phyloP scores from a whole-genome alignment of 2,888 invertebrate species.

The Pandemis cinnamomeana region DNA sequence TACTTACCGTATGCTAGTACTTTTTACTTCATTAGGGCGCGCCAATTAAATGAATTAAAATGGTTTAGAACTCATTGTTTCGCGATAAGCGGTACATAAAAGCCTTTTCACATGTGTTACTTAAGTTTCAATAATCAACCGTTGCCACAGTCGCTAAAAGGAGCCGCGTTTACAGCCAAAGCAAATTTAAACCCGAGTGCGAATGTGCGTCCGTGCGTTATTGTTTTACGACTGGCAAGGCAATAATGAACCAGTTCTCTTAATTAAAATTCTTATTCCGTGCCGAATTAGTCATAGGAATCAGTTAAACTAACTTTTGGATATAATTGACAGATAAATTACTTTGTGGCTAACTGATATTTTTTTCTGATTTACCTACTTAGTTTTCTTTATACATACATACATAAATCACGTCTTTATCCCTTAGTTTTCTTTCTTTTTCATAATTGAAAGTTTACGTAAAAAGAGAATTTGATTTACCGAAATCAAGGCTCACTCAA shows the following conservation, averaged over 20 bases:
- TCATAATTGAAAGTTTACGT: too few species aligned
- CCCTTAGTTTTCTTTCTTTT: too few species aligned
- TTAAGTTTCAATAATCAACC: slow-evolving; percentile 71
- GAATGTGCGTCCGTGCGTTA: slow-evolving; percentile 52
- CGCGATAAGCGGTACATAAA: slow-evolving; percentile 57
- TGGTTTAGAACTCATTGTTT: slow-evolving; percentile 6
- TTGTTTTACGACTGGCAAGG: slow-evolving; percentile 47
- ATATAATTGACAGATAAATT: neutral
- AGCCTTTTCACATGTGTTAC: slow-evolving; percentile 64
- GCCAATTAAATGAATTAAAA: neutral
- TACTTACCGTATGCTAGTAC: neutral
- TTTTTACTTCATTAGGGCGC: neutral
- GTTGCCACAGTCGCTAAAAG: slow-evolving; percentile 70
- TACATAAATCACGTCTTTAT: too few species aligned
- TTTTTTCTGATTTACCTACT: neutral
- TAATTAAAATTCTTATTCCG: slow-evolving; percentile 31
- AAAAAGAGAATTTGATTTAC: too few species aligned
- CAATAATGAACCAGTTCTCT: slow-evolving; percentile 27
- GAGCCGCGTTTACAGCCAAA: slow-evolving; percentile 67
- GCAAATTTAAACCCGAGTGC: slow-evolving; percentile 63
- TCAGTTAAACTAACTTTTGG: slow-evolving; percentile 5
- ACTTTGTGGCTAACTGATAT: neutral
- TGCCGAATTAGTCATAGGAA: slow-evolving; percentile 33
- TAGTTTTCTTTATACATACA: too few species aligned
- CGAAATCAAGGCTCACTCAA: too few species aligned